Conservation (phyloP, 2,797 vertebrate species). For the Synanceia verrucosa region DNA sequence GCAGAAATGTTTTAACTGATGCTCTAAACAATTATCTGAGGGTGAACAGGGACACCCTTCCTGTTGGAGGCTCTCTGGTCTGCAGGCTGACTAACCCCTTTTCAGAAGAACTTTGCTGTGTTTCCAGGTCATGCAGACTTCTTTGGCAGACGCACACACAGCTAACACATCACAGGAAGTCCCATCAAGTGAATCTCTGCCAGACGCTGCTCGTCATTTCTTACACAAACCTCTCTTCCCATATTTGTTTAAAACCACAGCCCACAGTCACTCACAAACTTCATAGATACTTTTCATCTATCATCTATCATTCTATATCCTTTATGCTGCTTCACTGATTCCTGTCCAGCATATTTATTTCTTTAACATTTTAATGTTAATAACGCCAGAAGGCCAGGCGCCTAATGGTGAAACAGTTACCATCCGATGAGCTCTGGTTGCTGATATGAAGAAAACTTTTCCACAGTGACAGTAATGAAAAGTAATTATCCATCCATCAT, state of each 20-base stretch:
- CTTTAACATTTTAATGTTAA: conserved; percentile 15
- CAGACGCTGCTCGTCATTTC: conserved; percentile 29
- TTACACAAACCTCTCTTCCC: conserved; percentile 33
- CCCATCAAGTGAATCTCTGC: conserved; percentile 21
- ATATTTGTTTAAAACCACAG: conserved; percentile 36
- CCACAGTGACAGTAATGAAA: conserved; percentile 12
- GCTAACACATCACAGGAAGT: conserved; percentile 15
- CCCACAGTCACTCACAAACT: conserved; percentile 11
- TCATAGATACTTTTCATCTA: conserved; percentile 19
- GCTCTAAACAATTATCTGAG: conserved; percentile 3
- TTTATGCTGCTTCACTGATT: conserved; percentile 18
- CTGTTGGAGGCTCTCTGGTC: conserved; percentile 2
- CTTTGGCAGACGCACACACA: conserved; percentile 38
- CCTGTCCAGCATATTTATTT: conserved; percentile 25
- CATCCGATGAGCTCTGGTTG: conserved; percentile 20
- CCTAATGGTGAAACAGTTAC: conserved; percentile 6
- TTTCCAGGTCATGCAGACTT: conserved; percentile 31
- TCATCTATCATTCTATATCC: conserved; percentile 20
- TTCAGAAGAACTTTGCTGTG: conserved; percentile 32
- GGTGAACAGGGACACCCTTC: conserved; percentile 1
- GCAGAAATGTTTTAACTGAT: not conserved
- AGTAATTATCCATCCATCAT: conserved; percentile 19
- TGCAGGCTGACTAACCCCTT: conserved; percentile 1
- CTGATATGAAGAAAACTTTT: conserved; percentile 32
- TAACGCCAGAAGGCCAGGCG: conserved; percentile 30